Percentiles rank a stretch among this genome's conserved stretches.
phyloP scores from a whole-genome alignment of 2,797 vertebrate genomes.

The Gephyroberyx darwinii region DNA sequence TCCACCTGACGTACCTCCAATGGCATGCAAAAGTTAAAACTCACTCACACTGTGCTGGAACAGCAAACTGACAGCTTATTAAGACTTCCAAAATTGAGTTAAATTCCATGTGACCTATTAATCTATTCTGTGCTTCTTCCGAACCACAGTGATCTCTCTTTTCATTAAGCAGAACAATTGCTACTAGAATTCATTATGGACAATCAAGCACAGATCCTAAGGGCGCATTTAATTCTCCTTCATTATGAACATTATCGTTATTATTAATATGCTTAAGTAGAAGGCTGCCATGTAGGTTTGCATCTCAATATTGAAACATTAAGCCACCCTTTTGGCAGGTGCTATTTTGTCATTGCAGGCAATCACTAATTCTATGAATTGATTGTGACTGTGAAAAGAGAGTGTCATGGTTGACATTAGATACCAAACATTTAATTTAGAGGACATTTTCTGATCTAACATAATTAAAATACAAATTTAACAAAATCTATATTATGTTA shows the following conservation, averaged over 20 bases:
- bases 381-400: constrained; percentile 12
- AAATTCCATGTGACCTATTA: constrained; percentile 77
- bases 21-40: constrained; percentile 35
- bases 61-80: constrained; percentile 78
- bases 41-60: constrained; percentile 28
- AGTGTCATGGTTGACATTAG: not conserved
- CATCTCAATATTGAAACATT: constrained; percentile 53
- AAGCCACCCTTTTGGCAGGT: constrained; percentile 54
- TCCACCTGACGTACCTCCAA: constrained; percentile 22
- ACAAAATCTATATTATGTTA: not conserved
- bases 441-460: not conserved
- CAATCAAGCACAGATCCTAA: constrained; percentile 75
- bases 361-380: not conserved
- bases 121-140: constrained; percentile 70
- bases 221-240: constrained; percentile 75
- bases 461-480: not conserved
- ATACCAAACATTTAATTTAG: not conserved
- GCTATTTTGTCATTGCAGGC: constrained; percentile 29
- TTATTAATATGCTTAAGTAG: constrained; percentile 74
- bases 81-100: constrained; percentile 75
- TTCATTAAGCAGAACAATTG: constrained; percentile 80
- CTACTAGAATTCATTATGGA: constrained; percentile 74
- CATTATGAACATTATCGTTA: constrained; percentile 79
- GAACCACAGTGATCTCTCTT: constrained; percentile 62
- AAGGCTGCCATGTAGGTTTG: constrained; percentile 46